phyloP scores from a whole-genome alignment of 2,113 vertebrate genomes.

The Takifugu flavidus region DNA sequence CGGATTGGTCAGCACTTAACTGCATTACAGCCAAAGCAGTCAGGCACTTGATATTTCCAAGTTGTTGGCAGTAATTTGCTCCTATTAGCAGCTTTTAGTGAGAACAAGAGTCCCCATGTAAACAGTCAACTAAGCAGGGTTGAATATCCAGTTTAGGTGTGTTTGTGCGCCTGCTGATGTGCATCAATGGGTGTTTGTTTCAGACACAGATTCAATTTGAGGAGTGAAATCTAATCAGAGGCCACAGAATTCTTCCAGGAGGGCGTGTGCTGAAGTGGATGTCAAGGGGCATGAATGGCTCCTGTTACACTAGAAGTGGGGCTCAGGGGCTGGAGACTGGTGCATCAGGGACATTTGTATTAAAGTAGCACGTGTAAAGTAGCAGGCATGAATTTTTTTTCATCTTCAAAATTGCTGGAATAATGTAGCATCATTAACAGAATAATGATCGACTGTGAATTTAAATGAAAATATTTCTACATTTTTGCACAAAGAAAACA shows the following conservation, averaged over 20 bases:
- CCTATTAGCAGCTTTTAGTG: slow-evolving; percentile 84
- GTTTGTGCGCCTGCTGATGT: slow-evolving; percentile 35
- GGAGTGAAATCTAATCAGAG: slow-evolving; percentile 69
- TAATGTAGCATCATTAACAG: slow-evolving; percentile 2
- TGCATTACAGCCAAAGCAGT: slow-evolving; percentile 82
- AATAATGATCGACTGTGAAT: no score
- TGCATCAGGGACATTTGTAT: slow-evolving; percentile 25
- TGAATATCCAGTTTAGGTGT: slow-evolving; percentile 28
- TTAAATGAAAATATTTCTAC: no score
- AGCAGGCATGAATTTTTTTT: no score
- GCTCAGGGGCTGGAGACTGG: slow-evolving; percentile 6
- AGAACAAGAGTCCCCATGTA: slow-evolving; percentile 83
- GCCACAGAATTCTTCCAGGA: slow-evolving; percentile 55
- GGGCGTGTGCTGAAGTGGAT: slow-evolving; percentile 52
- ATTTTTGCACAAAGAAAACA: background rate
- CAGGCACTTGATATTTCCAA: slow-evolving; percentile 85
- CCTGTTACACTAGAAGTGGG: slow-evolving; percentile 53
- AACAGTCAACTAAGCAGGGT: slow-evolving; percentile 67
- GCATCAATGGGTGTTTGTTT: slow-evolving; percentile 64
- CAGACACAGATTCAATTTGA: slow-evolving; percentile 68
- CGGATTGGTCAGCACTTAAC: slow-evolving; percentile 86
- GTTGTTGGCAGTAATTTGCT: slow-evolving; percentile 83
- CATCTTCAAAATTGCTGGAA: background rate
- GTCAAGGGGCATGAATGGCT: slow-evolving; percentile 48
- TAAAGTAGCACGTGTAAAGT: background rate